Percentiles rank a stretch among this genome's conserved stretches.
Evolutionary conservation across 2,113 vertebrate species (phyloP).

Genomic region (Synodontis membranacea): DNA sequence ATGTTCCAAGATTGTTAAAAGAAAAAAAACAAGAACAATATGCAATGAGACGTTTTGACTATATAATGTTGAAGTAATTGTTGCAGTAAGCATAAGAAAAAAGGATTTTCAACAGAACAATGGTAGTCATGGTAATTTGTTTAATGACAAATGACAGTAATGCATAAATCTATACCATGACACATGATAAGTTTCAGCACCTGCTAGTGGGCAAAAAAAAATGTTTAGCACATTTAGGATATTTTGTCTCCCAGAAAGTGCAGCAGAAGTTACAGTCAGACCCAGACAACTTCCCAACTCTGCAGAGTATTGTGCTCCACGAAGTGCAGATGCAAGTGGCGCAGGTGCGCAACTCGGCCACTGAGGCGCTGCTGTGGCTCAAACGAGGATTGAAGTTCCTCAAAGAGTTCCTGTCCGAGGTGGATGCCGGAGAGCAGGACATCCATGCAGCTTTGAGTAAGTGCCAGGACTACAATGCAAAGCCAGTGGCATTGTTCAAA

Average conservation of each 20-base stretch:
- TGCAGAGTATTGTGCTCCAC: conserved; percentile 93
- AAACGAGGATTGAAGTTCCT: conserved; percentile 94
- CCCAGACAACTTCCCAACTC: conserved; percentile 82
- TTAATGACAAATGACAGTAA: neutral
- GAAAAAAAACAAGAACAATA: neutral
- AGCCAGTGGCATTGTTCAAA: neutral
- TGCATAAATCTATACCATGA: neutral
- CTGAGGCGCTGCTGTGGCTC: conserved; percentile 94
- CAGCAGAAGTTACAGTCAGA: conserved; percentile 93
- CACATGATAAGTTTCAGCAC: neutral
- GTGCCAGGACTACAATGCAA: conserved; percentile 57
- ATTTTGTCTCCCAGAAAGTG: conserved; percentile 79
- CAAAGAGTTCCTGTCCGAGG: conserved; percentile 89
- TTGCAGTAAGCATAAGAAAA: neutral
- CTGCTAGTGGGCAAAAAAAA: neutral
- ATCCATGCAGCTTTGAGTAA: conserved; percentile 94
- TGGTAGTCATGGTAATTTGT: neutral
- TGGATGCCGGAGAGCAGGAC: conserved; percentile 85
- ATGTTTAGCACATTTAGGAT: neutral
- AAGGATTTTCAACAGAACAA: neutral
- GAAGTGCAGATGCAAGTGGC: conserved; percentile 82
- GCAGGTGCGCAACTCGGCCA: conserved; percentile 91
- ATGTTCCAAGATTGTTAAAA: neutral
- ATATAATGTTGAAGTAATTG: neutral
- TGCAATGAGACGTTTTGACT: neutral